Evolutionary conservation across 2,888 invertebrate genomes (phyloP), one percentile per base, ranked within the genome.

Genomic region (Quadroppia sp.): DNA sequence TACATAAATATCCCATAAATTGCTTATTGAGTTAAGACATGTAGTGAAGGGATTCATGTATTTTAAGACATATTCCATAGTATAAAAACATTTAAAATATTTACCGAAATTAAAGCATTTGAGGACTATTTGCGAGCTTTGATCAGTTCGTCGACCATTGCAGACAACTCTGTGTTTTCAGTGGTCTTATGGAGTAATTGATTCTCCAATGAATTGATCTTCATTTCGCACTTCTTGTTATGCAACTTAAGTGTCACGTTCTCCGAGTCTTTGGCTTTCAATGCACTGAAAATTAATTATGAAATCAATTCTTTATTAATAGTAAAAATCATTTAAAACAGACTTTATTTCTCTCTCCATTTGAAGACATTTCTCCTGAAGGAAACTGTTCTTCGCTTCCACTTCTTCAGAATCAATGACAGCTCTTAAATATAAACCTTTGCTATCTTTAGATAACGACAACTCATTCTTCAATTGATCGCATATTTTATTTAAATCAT

Each of bases 101-200:
- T n/a, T n/a, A n/a, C n/a, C n/a, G n/a, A n/a, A n/a, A n/a, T n/a
- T n/a, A n/a, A n/a, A n/a, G n/a, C n/a, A n/a, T n/a, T n/a, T n/a
- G n/a, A n/a, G n/a, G n/a, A 42, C 45, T 28, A 69, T 17, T 69
- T 40, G 6, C 17, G 15, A 17, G 45, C 69, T 23, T 77, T 87
- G 81, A 96, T 94, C 75, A 96, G 87, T 84, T 95, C 95, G 85
- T 95, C 95, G 85, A 94, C 91, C 80, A 96, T 91, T 80, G 90
- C 89, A 76, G 94, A 89, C 79, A 96, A 86, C 83, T 94, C 93
- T 80, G 89, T 88, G 82, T 94, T 94, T 83, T 96, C 95, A 82
- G 91, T 90, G 20, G 88, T 88, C 81, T 81, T 74, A 23, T 74
- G 74, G 11, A 67, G 53, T 15, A 74, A 45, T 32, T 72, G 72